These are phyloP conservation scores for Dorcus parallelipipedus DNA, from an alignment of 2,888 invertebrate species.

Conservation along the genomic window DNA sequence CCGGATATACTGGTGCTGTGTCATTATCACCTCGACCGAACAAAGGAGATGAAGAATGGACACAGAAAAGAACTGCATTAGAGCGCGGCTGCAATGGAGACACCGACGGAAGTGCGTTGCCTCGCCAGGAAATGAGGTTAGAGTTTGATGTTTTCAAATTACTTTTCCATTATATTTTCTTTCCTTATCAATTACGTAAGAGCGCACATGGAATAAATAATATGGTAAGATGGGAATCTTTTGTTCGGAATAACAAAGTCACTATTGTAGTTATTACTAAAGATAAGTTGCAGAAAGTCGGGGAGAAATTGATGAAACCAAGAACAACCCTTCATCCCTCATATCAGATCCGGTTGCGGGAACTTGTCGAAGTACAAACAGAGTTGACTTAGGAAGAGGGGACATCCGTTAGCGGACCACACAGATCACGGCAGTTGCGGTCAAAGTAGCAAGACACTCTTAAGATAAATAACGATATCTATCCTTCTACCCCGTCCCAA, in stretches of 20 bases:
- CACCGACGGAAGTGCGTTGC: conserved; percentile 26
- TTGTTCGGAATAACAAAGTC: conserved; percentile 14
- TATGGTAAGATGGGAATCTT: neutral
- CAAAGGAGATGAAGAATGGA: conserved; percentile 46
- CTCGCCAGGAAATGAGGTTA: conserved; percentile 39
- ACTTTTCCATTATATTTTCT: conserved; percentile 35
- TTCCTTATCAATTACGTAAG: too few relatives aligned
- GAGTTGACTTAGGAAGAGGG: conserved; percentile 42
- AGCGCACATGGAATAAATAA: too few relatives aligned
- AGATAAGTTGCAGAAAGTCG: conserved; percentile 37
- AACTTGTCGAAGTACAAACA: conserved; percentile 46
- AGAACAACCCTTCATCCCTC: conserved; percentile 46
- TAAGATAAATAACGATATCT: conserved; percentile 51
- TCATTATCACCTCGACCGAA: conserved; percentile 48
- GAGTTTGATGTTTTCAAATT: conserved; percentile 41
- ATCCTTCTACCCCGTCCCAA: conserved; percentile 41
- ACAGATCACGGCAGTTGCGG: conserved; percentile 46
- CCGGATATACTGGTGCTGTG: conserved; percentile 46
- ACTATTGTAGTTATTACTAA: conserved; percentile 31
- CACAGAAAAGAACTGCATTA: conserved; percentile 48
- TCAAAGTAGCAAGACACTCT: conserved; percentile 44
- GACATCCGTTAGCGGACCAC: conserved; percentile 40
- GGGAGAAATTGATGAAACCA: conserved; percentile 39
- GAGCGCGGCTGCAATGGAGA: conserved; percentile 36
- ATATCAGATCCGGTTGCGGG: conserved; percentile 44